Evolutionary conservation across 2,113 vertebrate genomes (phyloP).

Genomic region (Empidonax alnorum): DNA sequence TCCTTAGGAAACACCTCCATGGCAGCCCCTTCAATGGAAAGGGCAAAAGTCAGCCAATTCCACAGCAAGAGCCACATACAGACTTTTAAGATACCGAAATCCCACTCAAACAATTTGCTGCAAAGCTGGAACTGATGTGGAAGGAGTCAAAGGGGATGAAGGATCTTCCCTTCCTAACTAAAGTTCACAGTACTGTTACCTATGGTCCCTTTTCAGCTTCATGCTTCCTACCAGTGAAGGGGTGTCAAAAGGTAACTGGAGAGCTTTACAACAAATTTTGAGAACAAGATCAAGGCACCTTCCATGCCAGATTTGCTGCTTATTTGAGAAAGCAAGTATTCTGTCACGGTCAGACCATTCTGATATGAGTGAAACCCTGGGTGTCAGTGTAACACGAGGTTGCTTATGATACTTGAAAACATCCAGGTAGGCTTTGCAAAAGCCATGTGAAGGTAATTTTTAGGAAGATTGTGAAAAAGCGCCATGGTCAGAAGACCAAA

Average conservation of each 20-base stretch:
- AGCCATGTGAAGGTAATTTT: background rate
- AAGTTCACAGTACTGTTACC: background rate
- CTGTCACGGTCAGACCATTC: background rate
- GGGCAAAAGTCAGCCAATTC: background rate
- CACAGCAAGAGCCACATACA: background rate
- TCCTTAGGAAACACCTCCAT: constrained; percentile 7
- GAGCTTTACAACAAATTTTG: background rate
- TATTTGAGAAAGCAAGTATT: background rate
- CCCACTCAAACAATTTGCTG: background rate
- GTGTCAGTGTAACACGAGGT: background rate
- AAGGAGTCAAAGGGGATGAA: background rate
- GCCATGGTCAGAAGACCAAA: background rate
- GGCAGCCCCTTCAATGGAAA: background rate
- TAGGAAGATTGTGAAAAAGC: background rate
- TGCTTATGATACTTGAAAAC: background rate
- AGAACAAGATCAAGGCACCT: background rate
- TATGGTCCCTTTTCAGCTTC: accelerated
- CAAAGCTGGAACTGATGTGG: background rate
- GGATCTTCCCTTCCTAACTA: background rate
- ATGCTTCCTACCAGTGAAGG: background rate
- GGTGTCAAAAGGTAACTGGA: background rate
- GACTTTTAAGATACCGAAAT: background rate
- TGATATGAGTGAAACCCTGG: background rate
- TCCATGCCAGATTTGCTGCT: background rate
- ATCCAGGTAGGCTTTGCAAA: background rate